Evolutionary conservation across 2,113 vertebrate species (phyloP).

Genomic region (Acanthochromis polyacanthus): DNA sequence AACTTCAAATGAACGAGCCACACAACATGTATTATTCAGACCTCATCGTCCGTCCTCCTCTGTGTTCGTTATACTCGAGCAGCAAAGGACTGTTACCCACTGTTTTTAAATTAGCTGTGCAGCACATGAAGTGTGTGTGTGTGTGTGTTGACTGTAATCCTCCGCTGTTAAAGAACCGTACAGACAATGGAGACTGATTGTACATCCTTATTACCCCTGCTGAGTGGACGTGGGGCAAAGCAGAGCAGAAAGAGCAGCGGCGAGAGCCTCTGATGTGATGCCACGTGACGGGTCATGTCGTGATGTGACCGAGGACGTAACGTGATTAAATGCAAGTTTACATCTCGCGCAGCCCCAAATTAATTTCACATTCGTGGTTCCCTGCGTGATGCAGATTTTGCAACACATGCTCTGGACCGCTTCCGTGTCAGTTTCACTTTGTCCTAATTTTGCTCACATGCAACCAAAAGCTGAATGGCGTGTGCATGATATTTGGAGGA

Average conservation of each 20-base stretch:
- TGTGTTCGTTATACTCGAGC: not conserved
- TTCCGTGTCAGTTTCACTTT: not conserved
- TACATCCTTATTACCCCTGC: not conserved
- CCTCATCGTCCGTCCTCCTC: not conserved
- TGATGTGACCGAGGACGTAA: slow-evolving; percentile 7
- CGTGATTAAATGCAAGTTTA: slow-evolving; percentile 11
- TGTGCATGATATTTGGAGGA: not conserved
- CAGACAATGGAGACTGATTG: slow-evolving; percentile 10
- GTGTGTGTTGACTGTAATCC: slow-evolving; percentile 19
- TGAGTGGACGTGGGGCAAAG: not conserved
- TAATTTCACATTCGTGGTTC: slow-evolving; percentile 16
- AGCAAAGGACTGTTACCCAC: not conserved
- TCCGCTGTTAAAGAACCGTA: slow-evolving; percentile 2
- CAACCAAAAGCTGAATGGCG: not conserved
- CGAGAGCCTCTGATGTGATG: slow-evolving; percentile 15
- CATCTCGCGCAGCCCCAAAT: slow-evolving; percentile 7
- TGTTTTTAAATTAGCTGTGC: not conserved
- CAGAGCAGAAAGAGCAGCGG: not conserved
- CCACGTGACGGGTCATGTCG: not conserved
- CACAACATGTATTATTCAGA: not conserved
- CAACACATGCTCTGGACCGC: not conserved
- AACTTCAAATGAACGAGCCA: too few relatives aligned
- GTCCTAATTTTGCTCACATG: slow-evolving; percentile 19
- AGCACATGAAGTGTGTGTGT: slow-evolving; percentile 7
- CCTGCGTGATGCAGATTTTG: not conserved